These are phyloP conservation scores for Bombus vancouverensis DNA, from an alignment of 1,140 invertebrate genomes.

Conservation along the genomic window DNA sequence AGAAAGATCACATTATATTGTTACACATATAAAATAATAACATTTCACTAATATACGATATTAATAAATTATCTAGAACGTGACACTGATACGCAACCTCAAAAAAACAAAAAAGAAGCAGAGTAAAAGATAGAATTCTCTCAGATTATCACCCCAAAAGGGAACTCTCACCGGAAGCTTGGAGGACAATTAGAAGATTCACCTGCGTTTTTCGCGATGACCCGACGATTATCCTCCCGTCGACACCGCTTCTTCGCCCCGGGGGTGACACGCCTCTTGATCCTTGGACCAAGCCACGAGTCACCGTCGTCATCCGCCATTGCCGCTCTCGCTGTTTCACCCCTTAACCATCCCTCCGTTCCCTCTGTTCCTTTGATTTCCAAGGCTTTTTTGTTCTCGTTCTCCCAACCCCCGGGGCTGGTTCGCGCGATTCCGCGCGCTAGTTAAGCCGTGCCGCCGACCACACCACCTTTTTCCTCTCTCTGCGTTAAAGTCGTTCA, in stretches of 20 bases:
- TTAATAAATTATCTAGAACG: background rate
- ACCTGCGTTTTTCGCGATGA: conserved; percentile 54
- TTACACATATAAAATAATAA: no score
- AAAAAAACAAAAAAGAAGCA: background rate
- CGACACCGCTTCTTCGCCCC: conserved; percentile 73
- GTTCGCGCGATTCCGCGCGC: conserved; percentile 26
- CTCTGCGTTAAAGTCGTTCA: conserved; percentile 48
- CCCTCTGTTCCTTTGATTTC: conserved; percentile 35
- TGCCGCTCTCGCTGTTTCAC: conserved; percentile 29
- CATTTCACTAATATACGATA: background rate
- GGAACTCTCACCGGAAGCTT: conserved; percentile 22
- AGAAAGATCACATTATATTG: background rate
- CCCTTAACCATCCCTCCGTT: background rate
- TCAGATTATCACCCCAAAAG: background rate
- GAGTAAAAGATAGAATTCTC: background rate
- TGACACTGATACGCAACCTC: background rate
- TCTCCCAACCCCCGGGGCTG: conserved; percentile 6
- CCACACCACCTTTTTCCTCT: conserved; percentile 35
- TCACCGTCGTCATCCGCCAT: conserved; percentile 53
- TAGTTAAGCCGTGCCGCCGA: conserved; percentile 6
- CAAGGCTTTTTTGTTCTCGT: conserved; percentile 3
- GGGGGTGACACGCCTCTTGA: conserved; percentile 29
- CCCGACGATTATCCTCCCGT: conserved; percentile 75
- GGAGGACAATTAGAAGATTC: background rate
- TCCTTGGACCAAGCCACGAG: conserved; percentile 24